phyloP scores from a whole-genome alignment of 2,888 invertebrate genomes.

The Conchocele bisecta region DNA sequence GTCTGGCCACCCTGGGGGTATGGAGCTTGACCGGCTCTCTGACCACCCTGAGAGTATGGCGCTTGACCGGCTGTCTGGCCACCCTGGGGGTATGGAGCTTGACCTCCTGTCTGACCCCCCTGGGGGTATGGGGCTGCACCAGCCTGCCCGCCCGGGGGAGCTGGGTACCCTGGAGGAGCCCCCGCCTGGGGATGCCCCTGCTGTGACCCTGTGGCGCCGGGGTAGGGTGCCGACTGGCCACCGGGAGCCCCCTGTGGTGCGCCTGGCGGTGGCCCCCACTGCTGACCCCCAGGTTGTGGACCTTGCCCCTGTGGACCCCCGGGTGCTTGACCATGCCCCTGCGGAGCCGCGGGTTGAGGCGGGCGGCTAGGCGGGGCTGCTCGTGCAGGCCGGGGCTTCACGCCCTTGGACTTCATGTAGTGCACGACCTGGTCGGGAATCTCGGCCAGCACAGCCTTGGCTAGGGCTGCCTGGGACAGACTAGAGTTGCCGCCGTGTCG shows the following conservation, averaged over 20 bases:
- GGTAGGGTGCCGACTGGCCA: not conserved
- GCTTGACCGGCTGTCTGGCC: not conserved
- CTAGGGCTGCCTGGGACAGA: slow-evolving; percentile 82
- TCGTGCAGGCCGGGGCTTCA: slow-evolving; percentile 67
- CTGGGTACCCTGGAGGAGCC: not conserved
- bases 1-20: slow-evolving; percentile 2
- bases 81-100: not conserved
- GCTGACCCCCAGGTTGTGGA: not conserved
- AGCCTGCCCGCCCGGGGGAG: not conserved
- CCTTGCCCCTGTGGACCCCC: slow-evolving; percentile 23
- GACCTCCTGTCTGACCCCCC: not conserved
- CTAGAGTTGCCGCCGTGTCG: slow-evolving; percentile 50
- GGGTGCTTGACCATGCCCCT: slow-evolving; percentile 3
- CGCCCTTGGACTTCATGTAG: slow-evolving; percentile 82
- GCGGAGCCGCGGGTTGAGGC: slow-evolving; percentile 3
- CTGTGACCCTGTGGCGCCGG: not conserved
- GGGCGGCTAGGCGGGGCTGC: slow-evolving; percentile 17
- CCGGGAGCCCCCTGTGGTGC: not conserved
- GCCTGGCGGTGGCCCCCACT: not conserved
- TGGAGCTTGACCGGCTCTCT: not conserved
- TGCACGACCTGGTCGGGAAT: slow-evolving; percentile 83
- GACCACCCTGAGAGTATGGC: not conserved
- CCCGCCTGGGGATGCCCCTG: slow-evolving; percentile 3
- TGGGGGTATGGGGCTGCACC: slow-evolving; percentile 18
- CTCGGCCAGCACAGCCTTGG: slow-evolving; percentile 84